Percentiles rank a stretch among this genome's conserved stretches.
Conservation (phyloP, 2,888 invertebrate species). For the Abscondita cerata region DNA sequence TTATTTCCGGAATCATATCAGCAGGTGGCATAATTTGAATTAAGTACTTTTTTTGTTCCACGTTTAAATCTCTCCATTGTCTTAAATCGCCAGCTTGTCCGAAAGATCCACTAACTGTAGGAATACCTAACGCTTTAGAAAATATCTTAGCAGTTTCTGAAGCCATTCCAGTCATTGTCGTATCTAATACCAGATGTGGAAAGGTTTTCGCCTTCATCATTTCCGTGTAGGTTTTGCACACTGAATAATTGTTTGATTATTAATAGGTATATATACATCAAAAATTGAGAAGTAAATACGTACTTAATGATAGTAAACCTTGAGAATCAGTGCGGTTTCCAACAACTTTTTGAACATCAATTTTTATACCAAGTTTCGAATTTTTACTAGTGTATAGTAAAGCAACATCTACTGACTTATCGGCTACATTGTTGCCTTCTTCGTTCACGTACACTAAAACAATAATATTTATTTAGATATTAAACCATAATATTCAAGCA, state of each 20-base stretch:
- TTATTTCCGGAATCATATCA: conserved; percentile 82
- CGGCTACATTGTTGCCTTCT: conserved; percentile 74
- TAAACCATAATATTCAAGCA: too few relatives aligned
- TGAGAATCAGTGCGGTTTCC: conserved; percentile 77
- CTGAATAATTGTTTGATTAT: conserved; percentile 55
- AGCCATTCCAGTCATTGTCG: conserved; percentile 79
- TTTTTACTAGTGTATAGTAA: conserved; percentile 74
- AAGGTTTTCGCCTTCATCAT: conserved; percentile 69
- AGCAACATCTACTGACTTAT: conserved; percentile 74
- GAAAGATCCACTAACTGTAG: conserved; percentile 85
- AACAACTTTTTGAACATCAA: conserved; percentile 68
- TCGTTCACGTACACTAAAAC: conserved; percentile 76
- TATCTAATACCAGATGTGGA: conserved; percentile 83
- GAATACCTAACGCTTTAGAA: conserved; percentile 78
- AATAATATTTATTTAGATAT: too few relatives aligned
- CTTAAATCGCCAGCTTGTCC: conserved; percentile 84
- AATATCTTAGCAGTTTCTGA: conserved; percentile 88
- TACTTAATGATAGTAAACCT: conserved; percentile 73
- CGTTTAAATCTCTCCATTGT: conserved; percentile 79
- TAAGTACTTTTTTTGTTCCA: conserved; percentile 75
- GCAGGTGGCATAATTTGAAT: conserved; percentile 87
- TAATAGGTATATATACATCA: too few relatives aligned
- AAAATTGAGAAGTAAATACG: too few relatives aligned
- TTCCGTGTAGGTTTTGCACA: conserved; percentile 75
- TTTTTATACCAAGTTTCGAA: conserved; percentile 70